Base-by-base conservation (phyloP, 2,888 invertebrate genomes). In the Eristalinus sepulchralis region DNA sequence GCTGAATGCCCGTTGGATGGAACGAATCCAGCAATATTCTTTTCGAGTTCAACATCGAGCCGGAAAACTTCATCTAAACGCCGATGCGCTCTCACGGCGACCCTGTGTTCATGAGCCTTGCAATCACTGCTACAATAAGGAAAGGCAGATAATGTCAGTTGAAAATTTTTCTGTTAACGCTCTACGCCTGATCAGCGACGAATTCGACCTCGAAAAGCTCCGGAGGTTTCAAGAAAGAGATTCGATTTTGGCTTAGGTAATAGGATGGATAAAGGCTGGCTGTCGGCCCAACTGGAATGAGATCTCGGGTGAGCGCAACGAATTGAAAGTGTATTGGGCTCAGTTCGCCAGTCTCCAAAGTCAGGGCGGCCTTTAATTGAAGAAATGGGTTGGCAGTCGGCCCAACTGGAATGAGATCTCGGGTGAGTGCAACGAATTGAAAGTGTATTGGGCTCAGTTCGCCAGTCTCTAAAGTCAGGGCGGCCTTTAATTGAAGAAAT, bases 1-100 rank as follows among this genome's bases (percentile, higher is more conserved):
- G 70, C 70, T 39, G 75, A n/a, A n/a, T 4, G 59, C 39, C 8
- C 55, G 73, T 9, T 62, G 70, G 60, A 60, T 71, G 59, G 60
- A 60, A 39, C 63, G 64, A n/a, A 53, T 47, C 8, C 53, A 62
- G 11, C 34, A 64, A 34, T 63, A 73, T 36, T 31, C 13, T n/a
- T 60, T 60, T 11, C 53, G 62, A 53, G 33, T 72, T 22, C 53
- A 72, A 62, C 60, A 34, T 47, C 55, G 63, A 63, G 63, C 39
- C 6, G 55, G 67, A 22, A 67, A 67, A 34, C 20, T n/a, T n/a
- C n/a, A n/a, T n/a, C n/a, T n/a, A n/a, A n/a, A n/a, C n/a, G n/a
- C n/a, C n/a, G n/a, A n/a, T 34, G 68, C 57, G 22, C 57, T 68
- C 3, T 68, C 68, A 34, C 57, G 67, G 31, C 67, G 67, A 55